Evolutionary conservation across 2,888 invertebrate genomes (phyloP), one percentile per base, ranked within the genome.

Genomic region (Stenodera caucasica): DNA sequence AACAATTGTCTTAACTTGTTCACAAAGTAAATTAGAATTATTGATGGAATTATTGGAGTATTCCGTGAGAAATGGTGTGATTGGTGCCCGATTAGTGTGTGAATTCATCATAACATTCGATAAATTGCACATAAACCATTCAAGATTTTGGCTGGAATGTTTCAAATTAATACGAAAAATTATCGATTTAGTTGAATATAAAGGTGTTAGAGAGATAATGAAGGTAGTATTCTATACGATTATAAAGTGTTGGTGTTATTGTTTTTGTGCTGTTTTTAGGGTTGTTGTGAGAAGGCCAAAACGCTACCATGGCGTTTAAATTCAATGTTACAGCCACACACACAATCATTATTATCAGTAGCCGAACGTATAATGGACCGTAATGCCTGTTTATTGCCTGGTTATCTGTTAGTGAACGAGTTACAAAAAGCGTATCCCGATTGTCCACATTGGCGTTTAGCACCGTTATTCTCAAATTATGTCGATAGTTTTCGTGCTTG

Each of bases 371-470:
- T 98, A 73, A 93, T 97, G 82, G 94, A 98, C 78, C 85, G 97
- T 35, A 92, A 95, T 80, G 91, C 93, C 21, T 96, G 96, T 74
- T 83, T 98, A 35, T 81, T 98, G 59, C 98, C 98, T 0, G 94
- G 94, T 6, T 98, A 98, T 80, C 92, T 98, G 72, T 91, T 98
- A 66, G 93, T 96, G 0, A 96, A 96, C 77, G 97, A 98, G 83
- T 90, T 98, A 68, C 92, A 94, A 74, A 97, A 97, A 77, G 89
- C 90, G 50, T 90, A 90, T 79, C 89, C 90, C 1, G 91, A 92
- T 68, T 92, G 91, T 88, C 93, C 96, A 51, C 96, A 98, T 80
- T 98, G 97, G 96, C 91, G 92, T 84, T 82, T 98, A 49, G 91
- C 95, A 32, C 88, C 90, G 75, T 80, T 96, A 26, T 85, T 98